Percentiles rank a stretch among this genome's conserved stretches.
phyloP scores from a whole-genome alignment of 30 jellyfish, hydroid and myxozoan species.

The Rhopilema esculentum region DNA sequence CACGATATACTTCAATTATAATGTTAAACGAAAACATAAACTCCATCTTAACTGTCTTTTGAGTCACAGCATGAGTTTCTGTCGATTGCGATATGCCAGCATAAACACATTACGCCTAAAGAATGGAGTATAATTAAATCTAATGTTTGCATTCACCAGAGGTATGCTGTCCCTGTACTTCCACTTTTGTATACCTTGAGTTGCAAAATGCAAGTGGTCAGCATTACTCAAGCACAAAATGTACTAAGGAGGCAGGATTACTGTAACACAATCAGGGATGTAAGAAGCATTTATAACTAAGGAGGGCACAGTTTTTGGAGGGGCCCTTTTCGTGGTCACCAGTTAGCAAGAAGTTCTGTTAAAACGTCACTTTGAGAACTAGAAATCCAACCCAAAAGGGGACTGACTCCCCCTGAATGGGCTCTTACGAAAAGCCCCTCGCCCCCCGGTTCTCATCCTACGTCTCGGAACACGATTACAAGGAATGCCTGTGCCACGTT shows the following conservation, averaged over 20 bases:
- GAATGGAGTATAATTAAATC: slow-evolving; percentile 21
- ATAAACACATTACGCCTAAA: slow-evolving; percentile 28
- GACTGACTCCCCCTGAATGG: too few species aligned
- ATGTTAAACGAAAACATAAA: not conserved
- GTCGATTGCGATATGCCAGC: slow-evolving; percentile 7
- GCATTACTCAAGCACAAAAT: too few species aligned
- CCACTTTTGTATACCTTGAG: not conserved
- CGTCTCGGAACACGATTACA: not conserved
- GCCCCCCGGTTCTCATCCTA: too few species aligned
- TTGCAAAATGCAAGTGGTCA: not conserved
- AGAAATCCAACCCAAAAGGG: too few species aligned
- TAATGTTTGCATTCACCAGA: not conserved
- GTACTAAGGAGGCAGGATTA: too few species aligned
- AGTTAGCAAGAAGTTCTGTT: too few species aligned
- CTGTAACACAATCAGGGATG: too few species aligned
- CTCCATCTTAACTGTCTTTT: not conserved
- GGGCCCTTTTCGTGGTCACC: too few species aligned
- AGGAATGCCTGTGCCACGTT: not conserved
- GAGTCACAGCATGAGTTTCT: slow-evolving; percentile 31
- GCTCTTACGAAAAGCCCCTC: too few species aligned
- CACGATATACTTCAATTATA: slow-evolving; percentile 2
- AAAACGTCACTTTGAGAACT: too few species aligned
- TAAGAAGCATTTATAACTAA: too few species aligned
- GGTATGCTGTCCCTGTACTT: slow-evolving; percentile 17
- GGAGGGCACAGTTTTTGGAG: too few species aligned